phyloP scores from a whole-genome alignment of 1,140 invertebrate species.

The Chrysoperla carnea region DNA sequence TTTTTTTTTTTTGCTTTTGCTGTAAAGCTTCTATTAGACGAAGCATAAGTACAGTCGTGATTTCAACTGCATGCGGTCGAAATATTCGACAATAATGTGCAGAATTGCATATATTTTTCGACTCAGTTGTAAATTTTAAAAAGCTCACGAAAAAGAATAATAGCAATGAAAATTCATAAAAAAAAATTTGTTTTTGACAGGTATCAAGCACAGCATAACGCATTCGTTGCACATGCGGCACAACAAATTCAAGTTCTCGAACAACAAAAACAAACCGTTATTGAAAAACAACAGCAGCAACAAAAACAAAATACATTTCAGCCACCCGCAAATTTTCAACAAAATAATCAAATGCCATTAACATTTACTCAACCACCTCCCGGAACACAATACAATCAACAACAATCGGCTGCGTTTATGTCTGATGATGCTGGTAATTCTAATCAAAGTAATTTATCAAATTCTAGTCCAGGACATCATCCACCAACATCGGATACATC shows the following conservation, averaged over 20 bases:
- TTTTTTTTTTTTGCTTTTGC: no score
- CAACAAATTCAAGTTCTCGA: constrained; percentile 73
- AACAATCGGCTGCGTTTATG: constrained; percentile 1
- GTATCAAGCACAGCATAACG: constrained; percentile 86
- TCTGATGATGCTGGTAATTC: neutral
- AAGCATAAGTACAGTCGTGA: no score
- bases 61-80: no score
- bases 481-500: no score
- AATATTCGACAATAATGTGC: no score
- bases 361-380: constrained; percentile 34
- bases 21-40: no score
- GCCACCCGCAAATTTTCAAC: constrained; percentile 11
- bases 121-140: no score
- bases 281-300: constrained; percentile 35
- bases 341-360: constrained; percentile 6
- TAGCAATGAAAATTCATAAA: no score
- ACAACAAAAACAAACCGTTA: constrained; percentile 57
- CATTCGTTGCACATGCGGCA: constrained; percentile 79
- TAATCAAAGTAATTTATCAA: neutral
- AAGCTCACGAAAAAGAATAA: no score
- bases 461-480: neutral
- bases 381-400: constrained; percentile 19
- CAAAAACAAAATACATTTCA: constrained; percentile 17
- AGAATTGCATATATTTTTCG: no score
- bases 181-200: constrained; percentile 18